These are phyloP conservation scores for Bombylius major DNA, from an alignment of 2,888 invertebrate species.

Conservation along the genomic window DNA sequence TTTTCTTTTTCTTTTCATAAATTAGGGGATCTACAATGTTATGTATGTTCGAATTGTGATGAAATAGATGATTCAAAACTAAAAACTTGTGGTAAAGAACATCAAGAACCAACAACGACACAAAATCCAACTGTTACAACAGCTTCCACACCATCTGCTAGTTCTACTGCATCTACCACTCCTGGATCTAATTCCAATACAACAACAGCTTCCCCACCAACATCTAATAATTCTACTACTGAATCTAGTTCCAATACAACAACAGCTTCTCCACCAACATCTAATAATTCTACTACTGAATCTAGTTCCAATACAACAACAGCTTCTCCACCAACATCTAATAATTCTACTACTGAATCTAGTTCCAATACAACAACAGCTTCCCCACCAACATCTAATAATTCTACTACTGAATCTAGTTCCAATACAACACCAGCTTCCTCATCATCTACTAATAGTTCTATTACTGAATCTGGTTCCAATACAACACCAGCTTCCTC, in stretches of 20 bases:
- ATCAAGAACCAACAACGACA: not conserved
- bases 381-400: slow-evolving; percentile 15
- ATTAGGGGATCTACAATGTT: not conserved
- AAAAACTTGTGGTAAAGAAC: not conserved
- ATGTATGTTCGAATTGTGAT: not conserved
- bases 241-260: slow-evolving; percentile 4
- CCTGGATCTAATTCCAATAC: not conserved
- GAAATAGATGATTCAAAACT: not conserved
- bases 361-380: slow-evolving; percentile 8
- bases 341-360: not conserved
- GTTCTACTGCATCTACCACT: slow-evolving; percentile 1
- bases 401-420: not conserved
- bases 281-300: slow-evolving; percentile 10
- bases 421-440: not conserved
- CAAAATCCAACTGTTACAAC: not conserved
- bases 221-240: slow-evolving; percentile 6
- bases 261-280: slow-evolving; percentile 1
- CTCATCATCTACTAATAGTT: not conserved
- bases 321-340: not conserved
- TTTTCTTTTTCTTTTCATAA: no score
- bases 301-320: not conserved
- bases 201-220: slow-evolving; percentile 6
- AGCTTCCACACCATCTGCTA: not conserved
- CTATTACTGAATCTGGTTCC: not conserved
- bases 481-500: not conserved